These are phyloP conservation scores for Balaenoptera acutorostrata DNA, from an alignment of 2,113 vertebrate genomes.

Conservation along the genomic window DNA sequence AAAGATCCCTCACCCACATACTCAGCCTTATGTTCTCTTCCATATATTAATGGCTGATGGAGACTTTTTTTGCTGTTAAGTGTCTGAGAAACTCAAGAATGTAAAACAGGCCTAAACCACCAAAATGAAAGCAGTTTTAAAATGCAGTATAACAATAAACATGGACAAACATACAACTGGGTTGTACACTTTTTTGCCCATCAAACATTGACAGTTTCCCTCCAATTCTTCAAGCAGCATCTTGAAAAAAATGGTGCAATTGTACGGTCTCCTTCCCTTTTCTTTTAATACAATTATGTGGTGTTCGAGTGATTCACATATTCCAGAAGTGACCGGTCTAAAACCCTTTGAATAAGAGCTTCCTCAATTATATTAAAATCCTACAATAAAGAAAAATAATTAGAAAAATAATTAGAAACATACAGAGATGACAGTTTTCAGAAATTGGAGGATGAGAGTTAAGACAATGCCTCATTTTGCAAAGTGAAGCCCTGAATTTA, in stretches of 20 bases:
- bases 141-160: slow-evolving; percentile 19
- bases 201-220: background rate
- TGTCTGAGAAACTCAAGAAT: slow-evolving; percentile 40
- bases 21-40: background rate
- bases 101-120: slow-evolving; percentile 16
- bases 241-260: background rate
- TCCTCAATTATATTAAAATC: slow-evolving; percentile 76
- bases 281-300: slow-evolving; percentile 25
- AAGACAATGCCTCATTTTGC: background rate
- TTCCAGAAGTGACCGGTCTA: slow-evolving; percentile 74
- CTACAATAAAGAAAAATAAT: slow-evolving; percentile 63
- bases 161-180: background rate
- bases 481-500: background rate
- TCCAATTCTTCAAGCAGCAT: slow-evolving; percentile 51
- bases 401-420: slow-evolving; percentile 52
- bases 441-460: background rate
- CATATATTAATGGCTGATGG: background rate
- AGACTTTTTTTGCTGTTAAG: background rate
- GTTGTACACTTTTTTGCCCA: background rate
- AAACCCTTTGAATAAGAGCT: slow-evolving; percentile 72
- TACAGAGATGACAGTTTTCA: background rate
- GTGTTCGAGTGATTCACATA: slow-evolving; percentile 72
- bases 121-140: slow-evolving; percentile 18
- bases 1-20: background rate
- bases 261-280: background rate